Evolutionary conservation across 2,888 invertebrate genomes (phyloP), one percentile per base, ranked within the genome.

Genomic region (Saturnia pavonia): DNA sequence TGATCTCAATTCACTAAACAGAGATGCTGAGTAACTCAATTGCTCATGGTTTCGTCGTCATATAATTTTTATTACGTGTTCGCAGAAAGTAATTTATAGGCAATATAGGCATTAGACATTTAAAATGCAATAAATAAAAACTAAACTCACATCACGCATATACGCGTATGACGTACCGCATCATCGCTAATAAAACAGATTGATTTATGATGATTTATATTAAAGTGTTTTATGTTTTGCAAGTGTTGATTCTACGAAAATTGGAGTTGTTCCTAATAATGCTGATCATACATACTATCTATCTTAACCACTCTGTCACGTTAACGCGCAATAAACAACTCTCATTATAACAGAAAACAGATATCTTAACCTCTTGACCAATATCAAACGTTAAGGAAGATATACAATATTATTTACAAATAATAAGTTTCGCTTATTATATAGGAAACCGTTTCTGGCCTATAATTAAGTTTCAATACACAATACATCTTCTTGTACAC

Each of bases 81-180:
- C 69, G 43, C 63, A 48, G 22, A 69, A 65, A 51, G 65, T 69
- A 69, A 69, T 69, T 69, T 66, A 69, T 27, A 65, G 48, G 48
- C 68, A 68, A 40, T 34, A 40, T 34, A 68, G 25, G 63, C 69
- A 27, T 34, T 45, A 60, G 40, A 40, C 65, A 65, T 69, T 69
- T 65, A 69, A 69, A 69, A 51, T 65, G 69, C 69, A 69, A 51
- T 65, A 48, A 69, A 65, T 69, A 65, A 65, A 65, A 69, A 65
- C 48, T 51, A 66, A 54, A 66, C 42, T 67, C 11, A 27, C 67
- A 51, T 66, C 48, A 66, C 40, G 16, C 25, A 67, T 54, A 70
- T 40, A 42, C 42, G 70, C n/a, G 40, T 65, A 22, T 67, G 70
- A 67, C 42, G 67, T 70, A 67, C 48, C 42, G 54, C 42, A 25